Conservation (phyloP, 2,113 vertebrate species). For the Petrocephalus microphthalmus region DNA sequence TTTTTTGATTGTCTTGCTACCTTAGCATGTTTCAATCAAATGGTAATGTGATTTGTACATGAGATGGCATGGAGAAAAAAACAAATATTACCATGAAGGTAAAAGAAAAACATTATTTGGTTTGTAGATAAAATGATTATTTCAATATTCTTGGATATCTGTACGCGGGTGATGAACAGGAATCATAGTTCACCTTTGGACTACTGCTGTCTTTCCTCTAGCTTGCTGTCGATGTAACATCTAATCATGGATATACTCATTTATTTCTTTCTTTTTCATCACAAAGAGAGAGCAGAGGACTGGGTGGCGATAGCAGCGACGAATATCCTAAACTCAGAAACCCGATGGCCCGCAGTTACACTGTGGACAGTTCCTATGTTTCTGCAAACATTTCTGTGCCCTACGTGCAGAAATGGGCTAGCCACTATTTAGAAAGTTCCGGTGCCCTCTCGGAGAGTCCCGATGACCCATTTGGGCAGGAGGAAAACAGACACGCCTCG, state of each 20-base stretch:
- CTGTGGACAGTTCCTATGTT: slow-evolving; percentile 34
- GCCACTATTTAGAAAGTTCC: neutral
- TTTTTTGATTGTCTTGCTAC: neutral
- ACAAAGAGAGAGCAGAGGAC: slow-evolving; percentile 50
- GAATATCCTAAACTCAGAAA: slow-evolving; percentile 46
- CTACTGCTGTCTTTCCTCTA: neutral
- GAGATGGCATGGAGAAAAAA: neutral
- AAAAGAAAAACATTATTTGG: neutral
- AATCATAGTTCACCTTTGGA: neutral
- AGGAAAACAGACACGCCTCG: neutral
- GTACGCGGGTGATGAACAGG: neutral
- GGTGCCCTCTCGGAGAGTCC: neutral
- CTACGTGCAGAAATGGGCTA: neutral
- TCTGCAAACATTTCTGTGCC: slow-evolving; percentile 24
- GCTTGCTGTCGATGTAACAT: slow-evolving; percentile 29
- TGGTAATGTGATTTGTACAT: neutral
- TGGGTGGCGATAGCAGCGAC: neutral
- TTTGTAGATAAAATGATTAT: neutral
- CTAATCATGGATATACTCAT: slow-evolving; percentile 17
- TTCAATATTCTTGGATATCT: neutral
- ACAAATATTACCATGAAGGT: neutral
- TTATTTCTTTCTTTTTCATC: slow-evolving; percentile 36
- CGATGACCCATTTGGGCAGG: neutral
- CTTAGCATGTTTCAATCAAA: neutral
- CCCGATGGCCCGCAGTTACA: slow-evolving; percentile 44